phyloP scores from a whole-genome alignment of 1,140 invertebrate species.

The Drosophila chauvacae region DNA sequence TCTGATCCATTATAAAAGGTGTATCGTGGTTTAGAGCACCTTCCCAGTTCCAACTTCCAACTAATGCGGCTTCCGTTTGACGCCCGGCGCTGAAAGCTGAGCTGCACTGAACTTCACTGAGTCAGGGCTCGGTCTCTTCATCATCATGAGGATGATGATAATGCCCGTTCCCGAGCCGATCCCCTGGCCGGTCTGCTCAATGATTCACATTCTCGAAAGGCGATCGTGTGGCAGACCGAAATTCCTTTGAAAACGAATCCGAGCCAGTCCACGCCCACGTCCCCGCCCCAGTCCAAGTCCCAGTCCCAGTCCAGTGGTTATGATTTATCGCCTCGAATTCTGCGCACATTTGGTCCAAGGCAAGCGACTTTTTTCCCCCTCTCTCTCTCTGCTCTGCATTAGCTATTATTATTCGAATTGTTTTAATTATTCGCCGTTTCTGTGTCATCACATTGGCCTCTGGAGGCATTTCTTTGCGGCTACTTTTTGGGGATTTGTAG shows the following conservation, averaged over 20 bases:
- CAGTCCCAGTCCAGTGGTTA: constrained; percentile 39
- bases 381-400: constrained; percentile 11
- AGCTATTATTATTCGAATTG: constrained; percentile 16
- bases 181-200: constrained; percentile 16
- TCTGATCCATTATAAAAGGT: constrained; percentile 18
- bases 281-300: constrained; percentile 14
- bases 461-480: constrained; percentile 50
- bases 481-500: constrained; percentile 47
- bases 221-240: constrained; percentile 61
- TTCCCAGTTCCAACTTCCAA: constrained; percentile 30
- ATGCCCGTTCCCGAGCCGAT: neutral
- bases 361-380: constrained; percentile 45
- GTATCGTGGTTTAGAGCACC: constrained; percentile 27
- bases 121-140: constrained; percentile 21
- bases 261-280: constrained; percentile 32
- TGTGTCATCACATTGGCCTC: constrained; percentile 56
- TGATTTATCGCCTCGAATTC: constrained; percentile 59
- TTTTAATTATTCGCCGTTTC: constrained; percentile 27
- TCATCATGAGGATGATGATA: constrained; percentile 8
- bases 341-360: constrained; percentile 64
- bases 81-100: constrained; percentile 72
- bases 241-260: constrained; percentile 70
- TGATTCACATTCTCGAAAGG: constrained; percentile 71
- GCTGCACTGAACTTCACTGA: constrained; percentile 33
- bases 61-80: constrained; percentile 80